A percentile compares a stretch with the other conserved stretches of the same genome.
phyloP scores from a whole-genome alignment of 2,888 invertebrate species.

The Rambutsinella grinnellia region DNA sequence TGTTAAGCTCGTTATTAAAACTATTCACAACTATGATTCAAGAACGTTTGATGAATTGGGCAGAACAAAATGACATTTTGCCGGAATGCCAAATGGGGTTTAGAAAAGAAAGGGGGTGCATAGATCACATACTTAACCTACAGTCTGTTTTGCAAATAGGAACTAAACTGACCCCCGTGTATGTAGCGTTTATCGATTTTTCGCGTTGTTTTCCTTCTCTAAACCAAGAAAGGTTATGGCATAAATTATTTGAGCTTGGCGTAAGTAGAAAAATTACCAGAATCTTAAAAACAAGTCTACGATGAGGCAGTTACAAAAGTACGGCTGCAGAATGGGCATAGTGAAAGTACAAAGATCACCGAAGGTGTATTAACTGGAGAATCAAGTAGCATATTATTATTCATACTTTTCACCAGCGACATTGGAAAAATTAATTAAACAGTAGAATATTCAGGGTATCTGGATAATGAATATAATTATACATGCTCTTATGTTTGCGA shows the following conservation, averaged over 20 bases:
- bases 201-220: slow-evolving; percentile 42
- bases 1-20: slow-evolving; percentile 36
- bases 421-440: slow-evolving; percentile 22
- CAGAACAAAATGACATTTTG: slow-evolving; percentile 12
- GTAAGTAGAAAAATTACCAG: slow-evolving; percentile 36
- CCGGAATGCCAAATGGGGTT: slow-evolving; percentile 52
- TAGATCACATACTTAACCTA: slow-evolving; percentile 49
- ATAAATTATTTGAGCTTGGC: slow-evolving; percentile 28
- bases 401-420: slow-evolving; percentile 36
- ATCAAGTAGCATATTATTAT: slow-evolving; percentile 31
- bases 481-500: slow-evolving; percentile 40
- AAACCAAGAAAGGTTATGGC: slow-evolving; percentile 31
- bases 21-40: slow-evolving; percentile 47
- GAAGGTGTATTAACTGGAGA: slow-evolving; percentile 51
- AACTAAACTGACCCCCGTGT: slow-evolving; percentile 23
- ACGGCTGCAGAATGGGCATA: neutral
- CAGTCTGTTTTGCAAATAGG: slow-evolving; percentile 10
- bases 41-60: slow-evolving; percentile 27
- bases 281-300: slow-evolving; percentile 32
- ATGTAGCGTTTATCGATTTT: slow-evolving; percentile 53
- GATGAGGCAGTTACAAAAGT: slow-evolving; percentile 10
- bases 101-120: slow-evolving; percentile 19
- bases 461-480: slow-evolving; percentile 9
- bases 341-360: slow-evolving; percentile 25
- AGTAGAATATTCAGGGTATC: neutral